phyloP scores from a whole-genome alignment of 2,113 vertebrate genomes.

The Cynopterus brachyotis region DNA sequence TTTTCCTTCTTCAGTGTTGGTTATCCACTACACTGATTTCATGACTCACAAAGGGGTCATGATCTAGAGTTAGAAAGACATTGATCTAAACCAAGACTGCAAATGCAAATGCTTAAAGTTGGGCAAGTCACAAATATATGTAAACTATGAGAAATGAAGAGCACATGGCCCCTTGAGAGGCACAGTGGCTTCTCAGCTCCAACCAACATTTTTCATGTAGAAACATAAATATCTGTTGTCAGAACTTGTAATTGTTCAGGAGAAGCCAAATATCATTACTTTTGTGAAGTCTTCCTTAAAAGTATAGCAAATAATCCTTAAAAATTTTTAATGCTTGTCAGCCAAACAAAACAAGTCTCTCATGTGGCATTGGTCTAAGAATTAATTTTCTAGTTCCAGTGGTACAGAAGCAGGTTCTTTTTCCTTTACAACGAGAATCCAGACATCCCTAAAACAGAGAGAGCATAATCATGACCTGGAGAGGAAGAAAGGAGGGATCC shows the following conservation, averaged over 20 bases:
- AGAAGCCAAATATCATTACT: background rate
- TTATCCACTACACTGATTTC: background rate
- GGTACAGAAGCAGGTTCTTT: background rate
- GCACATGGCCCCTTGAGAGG: background rate
- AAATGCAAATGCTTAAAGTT: background rate
- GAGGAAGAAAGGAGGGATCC: background rate
- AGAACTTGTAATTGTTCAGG: background rate
- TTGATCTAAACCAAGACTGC: background rate
- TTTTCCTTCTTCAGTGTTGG: background rate
- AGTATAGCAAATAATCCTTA: background rate
- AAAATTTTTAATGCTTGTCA: background rate
- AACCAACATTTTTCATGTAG: background rate
- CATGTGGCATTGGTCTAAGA: background rate
- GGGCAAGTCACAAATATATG: background rate
- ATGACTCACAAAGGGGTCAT: background rate
- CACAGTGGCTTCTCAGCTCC: background rate
- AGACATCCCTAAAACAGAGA: background rate
- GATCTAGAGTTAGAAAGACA: background rate
- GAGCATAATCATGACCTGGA: background rate
- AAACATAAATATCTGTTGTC: background rate
- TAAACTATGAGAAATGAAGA: background rate
- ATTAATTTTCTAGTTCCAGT: background rate
- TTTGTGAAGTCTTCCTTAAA: background rate
- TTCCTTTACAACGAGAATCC: background rate
- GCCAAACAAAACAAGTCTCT: background rate